These are phyloP conservation scores for Candidula unifasciata DNA, from an alignment of 2,888 invertebrate species.

Conservation along the genomic window DNA sequence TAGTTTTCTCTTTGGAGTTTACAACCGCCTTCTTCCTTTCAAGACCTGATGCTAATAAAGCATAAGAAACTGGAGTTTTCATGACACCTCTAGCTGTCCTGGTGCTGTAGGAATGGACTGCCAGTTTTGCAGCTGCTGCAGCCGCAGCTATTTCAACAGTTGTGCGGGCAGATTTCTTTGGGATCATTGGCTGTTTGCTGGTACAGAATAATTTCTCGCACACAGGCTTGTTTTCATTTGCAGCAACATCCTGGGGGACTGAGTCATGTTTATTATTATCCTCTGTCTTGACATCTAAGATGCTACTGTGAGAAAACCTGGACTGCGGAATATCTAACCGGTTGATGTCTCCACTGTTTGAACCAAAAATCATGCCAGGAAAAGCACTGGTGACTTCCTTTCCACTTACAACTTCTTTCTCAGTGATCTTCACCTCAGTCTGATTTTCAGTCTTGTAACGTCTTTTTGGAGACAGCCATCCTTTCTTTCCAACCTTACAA, in stretches of 20 bases:
- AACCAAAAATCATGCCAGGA: background rate
- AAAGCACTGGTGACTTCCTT: background rate
- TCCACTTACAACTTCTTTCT: background rate
- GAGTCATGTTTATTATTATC: background rate
- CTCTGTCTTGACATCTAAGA: background rate
- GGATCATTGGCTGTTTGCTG: background rate
- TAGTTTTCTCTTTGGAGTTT: conserved; percentile 27
- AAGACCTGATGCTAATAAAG: conserved; percentile 36
- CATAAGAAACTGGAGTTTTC: conserved; percentile 44
- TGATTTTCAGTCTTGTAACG: conserved; percentile 42
- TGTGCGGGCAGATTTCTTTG: conserved; percentile 31
- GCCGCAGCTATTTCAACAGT: conserved; percentile 51
- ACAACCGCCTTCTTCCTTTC: conserved; percentile 31
- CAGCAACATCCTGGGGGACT: background rate
- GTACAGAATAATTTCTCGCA: background rate
- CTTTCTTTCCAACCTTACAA: conserved; percentile 42
- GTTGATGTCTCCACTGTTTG: background rate
- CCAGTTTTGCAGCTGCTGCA: conserved; percentile 49
- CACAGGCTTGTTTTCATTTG: background rate
- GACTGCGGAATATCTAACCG: background rate
- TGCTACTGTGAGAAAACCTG: background rate
- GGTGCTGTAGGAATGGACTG: conserved; percentile 41
- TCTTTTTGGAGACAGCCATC: conserved; percentile 49
- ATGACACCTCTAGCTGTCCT: conserved; percentile 38
- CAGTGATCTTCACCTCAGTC: conserved; percentile 19